Evolutionary conservation across 2,113 vertebrate genomes (phyloP), one percentile per base, ranked within the genome.

Genomic region (Cairina moschata): DNA sequence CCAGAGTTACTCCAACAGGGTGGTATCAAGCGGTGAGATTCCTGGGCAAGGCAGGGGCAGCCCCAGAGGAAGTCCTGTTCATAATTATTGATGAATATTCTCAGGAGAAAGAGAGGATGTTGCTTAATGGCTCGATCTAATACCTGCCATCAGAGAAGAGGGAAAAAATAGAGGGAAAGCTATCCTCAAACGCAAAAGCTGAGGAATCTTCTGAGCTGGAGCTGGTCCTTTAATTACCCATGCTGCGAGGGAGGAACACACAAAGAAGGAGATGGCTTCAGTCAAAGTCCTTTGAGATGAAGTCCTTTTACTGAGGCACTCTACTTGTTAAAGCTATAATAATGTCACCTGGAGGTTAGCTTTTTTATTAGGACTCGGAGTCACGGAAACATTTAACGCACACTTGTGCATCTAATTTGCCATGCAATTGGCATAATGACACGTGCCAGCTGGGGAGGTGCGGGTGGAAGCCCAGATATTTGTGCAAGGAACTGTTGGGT

Each of bases 71-170:
- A 92, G 62, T 5, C 18, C 89, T 84, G 68, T 93, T 93, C 95
- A 83, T 96, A 95, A 93, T 88, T 93, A 93, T 92, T 90, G 96
- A 96, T 94, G 91, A 92, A 91, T 92, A 88, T 67, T 97, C 97
- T 83, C 96, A 90, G 77, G 97, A 84, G 94, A 92, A 90, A 83
- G 69, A 86, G 94, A 88, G 82, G 88, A 72, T 95, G 89, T 80
- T 96, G 94, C 82, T 94, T 95, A 96, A 97, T 93, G 84, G 82
- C 89, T 97, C 94, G 95, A 94, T 96, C 86, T 94, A 84, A 96
- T 65, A 75, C 16, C 72, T 26, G 20, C 82, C 86, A 91, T 90
- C 95, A 78, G 65, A 95, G 80, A 67, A 90, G 74, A 90, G 62
- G 83, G 50, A 3, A 81, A 81, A 92, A 82, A 90, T 13, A 80